Evolutionary conservation across 2,888 invertebrate species (phyloP).

Genomic region (Drosophila mayaguana): DNA sequence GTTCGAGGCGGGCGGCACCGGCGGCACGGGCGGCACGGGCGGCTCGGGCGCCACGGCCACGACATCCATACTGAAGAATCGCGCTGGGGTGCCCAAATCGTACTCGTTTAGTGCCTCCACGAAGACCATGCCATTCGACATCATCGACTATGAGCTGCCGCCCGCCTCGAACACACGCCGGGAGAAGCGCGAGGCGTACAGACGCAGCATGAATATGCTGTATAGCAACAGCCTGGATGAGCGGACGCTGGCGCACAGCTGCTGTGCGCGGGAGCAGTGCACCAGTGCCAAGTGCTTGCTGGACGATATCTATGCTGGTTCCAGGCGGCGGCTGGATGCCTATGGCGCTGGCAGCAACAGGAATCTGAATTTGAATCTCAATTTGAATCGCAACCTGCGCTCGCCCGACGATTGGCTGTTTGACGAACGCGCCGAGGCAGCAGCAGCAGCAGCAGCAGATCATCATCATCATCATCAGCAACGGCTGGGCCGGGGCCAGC

Average conservation of each 20-base stretch:
- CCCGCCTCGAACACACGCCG: slow-evolving; percentile 77
- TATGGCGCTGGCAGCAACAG: slow-evolving; percentile 77
- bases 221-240: slow-evolving; percentile 81
- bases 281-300: slow-evolving; percentile 84
- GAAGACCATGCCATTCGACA: slow-evolving; percentile 84
- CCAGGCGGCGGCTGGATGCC: slow-evolving; percentile 43
- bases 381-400: slow-evolving; percentile 66
- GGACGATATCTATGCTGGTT: slow-evolving; percentile 82
- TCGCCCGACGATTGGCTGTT: slow-evolving; percentile 82
- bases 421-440: slow-evolving; percentile 75
- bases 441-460: slow-evolving; percentile 32
- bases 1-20: slow-evolving; percentile 64
- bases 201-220: slow-evolving; percentile 82
- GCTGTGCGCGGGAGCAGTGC: slow-evolving; percentile 83
- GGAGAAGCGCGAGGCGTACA: slow-evolving; percentile 82
- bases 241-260: slow-evolving; percentile 68
- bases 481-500: slow-evolving; percentile 52
- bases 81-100: slow-evolving; percentile 84
- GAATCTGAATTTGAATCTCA: slow-evolving; percentile 58
- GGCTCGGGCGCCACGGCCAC: slow-evolving; percentile 32
- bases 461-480: slow-evolving; percentile 15
- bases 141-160: slow-evolving; percentile 84
- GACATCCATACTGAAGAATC: slow-evolving; percentile 81
- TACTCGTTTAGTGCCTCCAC: slow-evolving; percentile 84
- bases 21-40: slow-evolving; percentile 36